Conservation (phyloP, 1,140 invertebrate species). For the Vanessa atalanta region DNA sequence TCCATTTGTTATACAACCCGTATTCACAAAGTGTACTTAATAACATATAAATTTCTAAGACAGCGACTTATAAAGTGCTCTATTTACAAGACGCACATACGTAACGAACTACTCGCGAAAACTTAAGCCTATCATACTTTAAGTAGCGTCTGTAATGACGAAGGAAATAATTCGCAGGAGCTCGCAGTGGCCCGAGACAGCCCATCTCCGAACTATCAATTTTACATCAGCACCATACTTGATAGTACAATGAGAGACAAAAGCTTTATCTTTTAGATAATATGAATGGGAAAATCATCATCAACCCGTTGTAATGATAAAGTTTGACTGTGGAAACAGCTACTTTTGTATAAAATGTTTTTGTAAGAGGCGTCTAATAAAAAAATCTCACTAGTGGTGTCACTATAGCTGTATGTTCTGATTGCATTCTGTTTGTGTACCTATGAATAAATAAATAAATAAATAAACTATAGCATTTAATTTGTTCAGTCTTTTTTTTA, state of each 20-base stretch:
- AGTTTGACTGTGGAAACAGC: no score
- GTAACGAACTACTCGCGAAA: neutral
- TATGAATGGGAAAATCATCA: neutral
- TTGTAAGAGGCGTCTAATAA: no score
- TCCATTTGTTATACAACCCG: neutral
- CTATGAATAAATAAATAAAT: no score
- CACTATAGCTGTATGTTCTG: no score
- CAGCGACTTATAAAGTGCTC: neutral
- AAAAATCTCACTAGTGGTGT: no score
- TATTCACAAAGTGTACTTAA: neutral
- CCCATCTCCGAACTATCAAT: constrained; percentile 41
- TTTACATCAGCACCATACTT: constrained; percentile 43
- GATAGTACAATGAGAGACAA: constrained; percentile 27
- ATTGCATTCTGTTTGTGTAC: no score
- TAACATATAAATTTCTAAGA: constrained; percentile 6
- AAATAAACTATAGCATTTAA: no score
- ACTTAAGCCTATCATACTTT: constrained; percentile 19
- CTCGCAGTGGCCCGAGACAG: neutral
- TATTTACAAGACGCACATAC: constrained; percentile 3
- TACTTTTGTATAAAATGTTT: no score
- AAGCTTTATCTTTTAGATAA: neutral
- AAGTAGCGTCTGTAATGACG: constrained; percentile 1
- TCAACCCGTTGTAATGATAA: no score
- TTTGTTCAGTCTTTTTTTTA: no score
- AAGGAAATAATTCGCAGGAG: constrained; percentile 6